Evolutionary conservation across 2,888 invertebrate species (phyloP), one percentile per base, ranked within the genome.

Genomic region (Stomorhina lunata): DNA sequence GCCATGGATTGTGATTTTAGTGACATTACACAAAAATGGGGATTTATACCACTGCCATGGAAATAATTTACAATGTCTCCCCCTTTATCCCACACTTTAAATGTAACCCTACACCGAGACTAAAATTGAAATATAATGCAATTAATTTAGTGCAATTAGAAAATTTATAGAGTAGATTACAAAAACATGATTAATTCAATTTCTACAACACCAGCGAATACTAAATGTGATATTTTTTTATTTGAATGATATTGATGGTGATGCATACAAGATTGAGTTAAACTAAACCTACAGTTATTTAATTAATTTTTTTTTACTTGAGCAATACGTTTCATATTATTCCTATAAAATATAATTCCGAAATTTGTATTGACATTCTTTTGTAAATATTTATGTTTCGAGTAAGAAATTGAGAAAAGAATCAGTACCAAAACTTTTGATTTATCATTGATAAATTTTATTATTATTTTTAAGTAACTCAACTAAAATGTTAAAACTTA

Each of bases 1-100:
- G 88, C 86, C 45, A 86, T 88, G 72, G 86, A 87, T 48, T 91
- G 91, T 73, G 84, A 87, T 79, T 87, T 87, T 45, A 87, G 88
- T 81, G 89, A 88, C 77, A 86, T 87, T 34, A 88, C 88, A 65
- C 91, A 91, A 59, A 90, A 88, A 84, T 91, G 91, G 91, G 91
- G 89, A 15, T 84, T 91, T 1, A 86, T 91, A 80, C 90, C 90
- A 43, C 81, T 91, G 85, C 90, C 90, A 57, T 91, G 91, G 91
- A 89, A 87, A 7, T 10, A 29, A 48, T 53, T 37, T 43, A 17
- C 43, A 53, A 55, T 55, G 22, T 22, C 40, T 32, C 50, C 29
- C 22, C 20, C n/a, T n/a, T n/a, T n/a, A n/a, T 12, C 25, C 22
- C 57, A 15, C 34, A 50, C 29, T 65, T n/a, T 40, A 32, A 61